Percentiles rank a stretch among this genome's conserved stretches.
phyloP scores from a whole-genome alignment of 2,797 vertebrate genomes.

The Lagorchestes hirsutus region DNA sequence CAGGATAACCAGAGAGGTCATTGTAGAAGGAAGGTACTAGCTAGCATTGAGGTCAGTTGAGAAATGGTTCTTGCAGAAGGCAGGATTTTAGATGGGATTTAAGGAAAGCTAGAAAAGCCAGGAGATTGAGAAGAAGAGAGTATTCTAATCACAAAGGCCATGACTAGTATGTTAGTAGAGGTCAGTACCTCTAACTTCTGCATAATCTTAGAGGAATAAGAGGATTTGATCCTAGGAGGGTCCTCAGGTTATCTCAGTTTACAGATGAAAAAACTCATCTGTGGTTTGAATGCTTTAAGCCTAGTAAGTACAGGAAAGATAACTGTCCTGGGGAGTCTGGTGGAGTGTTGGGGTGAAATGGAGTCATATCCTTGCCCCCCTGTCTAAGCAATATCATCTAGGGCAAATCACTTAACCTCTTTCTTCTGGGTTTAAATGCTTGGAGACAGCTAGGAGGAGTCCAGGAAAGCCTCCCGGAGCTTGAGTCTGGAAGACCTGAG shows the following conservation, averaged over 20 bases:
- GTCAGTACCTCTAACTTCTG: not conserved
- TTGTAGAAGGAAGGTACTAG: not conserved
- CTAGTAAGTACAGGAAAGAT: too few relatives aligned
- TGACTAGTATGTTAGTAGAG: not conserved
- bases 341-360: too few relatives aligned
- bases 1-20: not conserved
- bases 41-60: not conserved
- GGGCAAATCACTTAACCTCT: not conserved
- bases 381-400: not conserved
- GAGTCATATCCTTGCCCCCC: not conserved
- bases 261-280: not conserved
- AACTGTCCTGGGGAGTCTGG: not conserved
- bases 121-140: not conserved
- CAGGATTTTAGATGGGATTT: not conserved
- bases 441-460: too few relatives aligned
- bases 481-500: too few relatives aligned
- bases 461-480: too few relatives aligned
- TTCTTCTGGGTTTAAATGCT: not conserved
- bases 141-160: not conserved
- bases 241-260: not conserved
- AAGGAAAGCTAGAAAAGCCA: not conserved
- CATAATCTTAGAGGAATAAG: not conserved
- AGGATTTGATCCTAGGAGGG: not conserved
- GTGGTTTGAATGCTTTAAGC: not conserved
- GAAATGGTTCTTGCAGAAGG: not conserved